Base-by-base conservation (phyloP, 2,113 vertebrate species). In the Trogon surrucura region DNA sequence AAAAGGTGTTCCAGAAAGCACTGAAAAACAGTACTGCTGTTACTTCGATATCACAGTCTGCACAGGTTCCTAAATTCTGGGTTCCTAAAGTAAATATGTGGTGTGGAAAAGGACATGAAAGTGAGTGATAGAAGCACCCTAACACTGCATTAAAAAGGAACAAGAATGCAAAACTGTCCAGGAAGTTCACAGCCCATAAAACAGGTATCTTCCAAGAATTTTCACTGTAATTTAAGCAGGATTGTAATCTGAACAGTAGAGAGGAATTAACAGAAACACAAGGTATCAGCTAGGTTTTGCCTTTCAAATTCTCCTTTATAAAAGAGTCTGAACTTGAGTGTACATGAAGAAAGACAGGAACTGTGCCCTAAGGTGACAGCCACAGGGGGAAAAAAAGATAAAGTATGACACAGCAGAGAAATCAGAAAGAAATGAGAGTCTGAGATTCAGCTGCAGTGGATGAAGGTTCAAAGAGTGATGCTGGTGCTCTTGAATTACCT, bases 371-470 rank as follows among this genome's bases (percentile, higher is more conserved):
- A 29, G 30, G 53, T 94, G 16, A 45, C 0, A 45, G 58, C 32
- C 58, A 53, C 17, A 80, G 74, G 22, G 44, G n/a, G 78, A 58
- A 77, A 69, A 75, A 90, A 73, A 90, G 78, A 70, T 65, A 53
- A 80, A 85, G 50, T 17, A 17, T 16, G 29, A 91, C 25, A 90
- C 57, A 67, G 32, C 64, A 54, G 58, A 73, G 61, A 74, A 66
- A 71, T 51, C 17, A 32, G 57, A 83, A 90, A 85, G 47, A 80
- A 92, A 48, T 1, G 3, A 65, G 41, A 78, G 44, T 2, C 65
- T 54, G 71, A 25, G 57, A 53, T 74, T 88, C 88, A 81, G 82
- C 75, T 90, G 65, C 80, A 84, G 53, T 29, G 54, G 74, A 53
- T n/a, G 30, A 50, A 77, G 45, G 65, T 84, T 92, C 77, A 81